Percentiles rank a stretch among this genome's conserved stretches.
These are phyloP conservation scores for Geococcyx californianus DNA, from an alignment of 2,113 vertebrate species.

Conservation along the genomic window DNA sequence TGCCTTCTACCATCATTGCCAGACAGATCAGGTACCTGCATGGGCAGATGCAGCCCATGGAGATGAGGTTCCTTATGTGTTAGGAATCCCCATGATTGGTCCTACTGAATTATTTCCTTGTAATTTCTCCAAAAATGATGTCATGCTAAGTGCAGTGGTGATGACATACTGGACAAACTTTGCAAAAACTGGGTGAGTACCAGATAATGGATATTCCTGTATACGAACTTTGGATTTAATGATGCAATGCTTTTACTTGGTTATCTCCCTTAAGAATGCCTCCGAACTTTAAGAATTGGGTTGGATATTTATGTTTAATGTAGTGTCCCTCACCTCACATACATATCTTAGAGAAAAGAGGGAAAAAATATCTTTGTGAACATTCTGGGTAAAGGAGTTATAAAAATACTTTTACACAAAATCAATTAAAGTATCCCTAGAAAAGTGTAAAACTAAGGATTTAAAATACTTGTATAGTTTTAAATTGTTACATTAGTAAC, in stretches of 20 bases:
- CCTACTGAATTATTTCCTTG: constrained; percentile 98
- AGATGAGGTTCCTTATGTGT: constrained; percentile 96
- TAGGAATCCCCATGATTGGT: constrained; percentile 97
- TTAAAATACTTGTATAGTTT: not conserved
- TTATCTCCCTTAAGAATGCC: not conserved
- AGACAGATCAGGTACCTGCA: constrained; percentile 96
- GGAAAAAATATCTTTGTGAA: not conserved
- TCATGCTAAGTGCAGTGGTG: constrained; percentile 98
- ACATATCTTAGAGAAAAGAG: not conserved
- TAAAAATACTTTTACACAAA: not conserved
- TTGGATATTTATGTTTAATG: not conserved
- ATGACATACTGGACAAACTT: constrained; percentile 99
- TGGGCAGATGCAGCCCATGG: constrained; percentile 98
- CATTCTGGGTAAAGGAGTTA: not conserved
- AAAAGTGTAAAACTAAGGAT: not conserved
- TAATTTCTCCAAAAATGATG: constrained; percentile 99
- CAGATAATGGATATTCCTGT: not conserved
- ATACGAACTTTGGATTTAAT: not conserved
- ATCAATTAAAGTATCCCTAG: not conserved
- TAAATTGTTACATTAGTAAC: not conserved
- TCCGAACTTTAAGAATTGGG: not conserved
- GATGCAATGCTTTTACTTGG: not conserved
- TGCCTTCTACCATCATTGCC: constrained; percentile 99
- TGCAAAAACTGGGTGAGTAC: constrained; percentile 95
- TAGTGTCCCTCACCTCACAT: not conserved